A percentile compares a stretch with the other conserved stretches of the same genome.
phyloP scores from a whole-genome alignment of 2,113 vertebrate species.

The Machaerirhynchus nigripectus region DNA sequence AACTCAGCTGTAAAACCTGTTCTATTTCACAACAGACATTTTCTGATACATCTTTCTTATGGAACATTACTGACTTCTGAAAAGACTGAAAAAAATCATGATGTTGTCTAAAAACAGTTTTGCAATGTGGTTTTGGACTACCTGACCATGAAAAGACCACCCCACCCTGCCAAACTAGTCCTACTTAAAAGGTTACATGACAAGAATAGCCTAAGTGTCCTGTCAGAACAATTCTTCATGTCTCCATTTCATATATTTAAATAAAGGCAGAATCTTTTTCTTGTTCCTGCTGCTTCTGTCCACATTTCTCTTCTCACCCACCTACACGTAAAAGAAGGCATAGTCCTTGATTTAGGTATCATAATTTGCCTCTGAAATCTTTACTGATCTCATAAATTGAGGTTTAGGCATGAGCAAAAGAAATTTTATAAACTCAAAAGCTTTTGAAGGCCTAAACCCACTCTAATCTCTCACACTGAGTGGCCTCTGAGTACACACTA shows the following conservation, averaged over 20 bases:
- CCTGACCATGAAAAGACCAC: not conserved
- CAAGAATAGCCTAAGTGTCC: not conserved
- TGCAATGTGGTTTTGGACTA: not conserved
- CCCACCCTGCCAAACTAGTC: not conserved
- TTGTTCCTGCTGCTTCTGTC: not conserved
- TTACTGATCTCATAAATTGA: not conserved
- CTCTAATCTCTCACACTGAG: not conserved
- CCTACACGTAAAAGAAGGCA: not conserved
- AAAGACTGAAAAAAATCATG: not conserved
- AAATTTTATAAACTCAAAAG: not conserved
- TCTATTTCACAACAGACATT: not conserved
- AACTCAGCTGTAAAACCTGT: not conserved
- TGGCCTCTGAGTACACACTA: not conserved
- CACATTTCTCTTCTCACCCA: not conserved
- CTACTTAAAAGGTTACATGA: not conserved
- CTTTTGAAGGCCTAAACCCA: not conserved
- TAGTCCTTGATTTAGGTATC: not conserved
- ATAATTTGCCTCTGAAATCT: not conserved
- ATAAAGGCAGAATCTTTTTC: not conserved
- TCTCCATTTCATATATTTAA: not conserved
- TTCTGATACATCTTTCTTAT: not conserved
- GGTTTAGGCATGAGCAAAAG: not conserved
- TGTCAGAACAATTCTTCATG: not conserved
- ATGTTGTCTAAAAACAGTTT: not conserved
- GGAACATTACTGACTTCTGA: not conserved